These are phyloP conservation scores for Polia nebulosa DNA, from an alignment of 2,888 invertebrate species.

Conservation along the genomic window DNA sequence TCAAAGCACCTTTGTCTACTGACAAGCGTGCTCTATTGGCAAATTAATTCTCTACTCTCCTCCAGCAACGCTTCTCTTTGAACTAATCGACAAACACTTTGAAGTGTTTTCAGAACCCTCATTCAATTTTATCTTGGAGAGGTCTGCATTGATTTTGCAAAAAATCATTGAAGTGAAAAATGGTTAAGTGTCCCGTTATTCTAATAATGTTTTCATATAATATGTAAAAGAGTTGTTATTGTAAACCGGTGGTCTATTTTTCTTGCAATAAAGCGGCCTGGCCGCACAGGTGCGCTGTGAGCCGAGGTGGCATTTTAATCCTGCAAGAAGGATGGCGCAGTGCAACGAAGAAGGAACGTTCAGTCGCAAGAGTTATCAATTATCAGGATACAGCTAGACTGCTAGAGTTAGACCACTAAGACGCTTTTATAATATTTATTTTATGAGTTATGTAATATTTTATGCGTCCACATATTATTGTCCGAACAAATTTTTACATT, in stretches of 20 bases:
- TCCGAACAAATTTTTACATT: not conserved
- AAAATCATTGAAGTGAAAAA: conserved; percentile 44
- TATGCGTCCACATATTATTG: not conserved
- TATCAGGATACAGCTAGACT: conserved; percentile 58
- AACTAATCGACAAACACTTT: conserved; percentile 75
- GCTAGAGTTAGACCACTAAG: too few relatives aligned
- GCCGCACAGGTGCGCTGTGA: conserved; percentile 72
- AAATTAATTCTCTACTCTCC: conserved; percentile 80
- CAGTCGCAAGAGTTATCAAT: conserved; percentile 71
- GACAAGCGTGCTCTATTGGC: conserved; percentile 79
- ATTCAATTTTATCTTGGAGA: conserved; percentile 65
- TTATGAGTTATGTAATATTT: not conserved
- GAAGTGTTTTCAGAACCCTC: conserved; percentile 72
- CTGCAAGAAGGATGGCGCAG: conserved; percentile 72
- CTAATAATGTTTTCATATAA: conserved; percentile 14
- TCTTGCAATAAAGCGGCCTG: conserved; percentile 69
- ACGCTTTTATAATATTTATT: conserved; percentile 24
- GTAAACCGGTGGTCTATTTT: conserved; percentile 51
- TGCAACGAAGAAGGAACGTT: conserved; percentile 68
- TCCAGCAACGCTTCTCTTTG: conserved; percentile 75
- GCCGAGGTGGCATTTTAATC: conserved; percentile 76
- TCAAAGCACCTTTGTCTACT: conserved; percentile 81
- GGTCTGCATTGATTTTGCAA: conserved; percentile 50
- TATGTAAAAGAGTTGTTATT: conserved; percentile 42
- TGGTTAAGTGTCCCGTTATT: conserved; percentile 18